Evolutionary conservation across 1,140 invertebrate species (phyloP).

Genomic region (Euwallacea fornicatus): DNA sequence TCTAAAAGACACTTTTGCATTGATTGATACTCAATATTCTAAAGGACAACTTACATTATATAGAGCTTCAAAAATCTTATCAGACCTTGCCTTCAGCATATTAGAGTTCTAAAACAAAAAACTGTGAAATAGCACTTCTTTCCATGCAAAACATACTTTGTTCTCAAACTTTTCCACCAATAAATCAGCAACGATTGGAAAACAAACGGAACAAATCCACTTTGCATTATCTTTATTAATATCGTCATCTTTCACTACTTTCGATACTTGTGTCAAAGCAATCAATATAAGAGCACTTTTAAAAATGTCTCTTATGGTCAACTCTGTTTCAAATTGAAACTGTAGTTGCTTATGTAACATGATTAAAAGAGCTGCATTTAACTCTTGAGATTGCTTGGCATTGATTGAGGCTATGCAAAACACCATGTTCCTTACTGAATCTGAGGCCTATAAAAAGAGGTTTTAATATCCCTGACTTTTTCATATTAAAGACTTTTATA

Average conservation of each 20-base stretch:
- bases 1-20: constrained; percentile 17
- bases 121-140: too few species aligned
- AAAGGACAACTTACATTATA: constrained; percentile 39
- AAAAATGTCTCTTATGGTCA: constrained; percentile 2
- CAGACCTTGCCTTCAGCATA: constrained; percentile 11
- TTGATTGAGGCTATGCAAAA: constrained; percentile 2
- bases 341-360: too few species aligned
- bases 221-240: not conserved
- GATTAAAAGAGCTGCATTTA: too few species aligned
- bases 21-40: not conserved
- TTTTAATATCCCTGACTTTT: not conserved
- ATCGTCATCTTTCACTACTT: not conserved
- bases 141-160: not conserved
- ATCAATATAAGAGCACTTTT: constrained; percentile 21
- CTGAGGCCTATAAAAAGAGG: constrained; percentile 15
- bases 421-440: constrained; percentile 13
- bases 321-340: constrained; percentile 5
- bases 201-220: not conserved
- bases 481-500: not conserved
- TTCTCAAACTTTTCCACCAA: not conserved
- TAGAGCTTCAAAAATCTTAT: constrained; percentile 38
- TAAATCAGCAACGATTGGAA: not conserved
- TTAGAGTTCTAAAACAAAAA: not conserved
- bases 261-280: constrained; percentile 21
- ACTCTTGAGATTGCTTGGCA: not conserved